Conservation (phyloP, 2,888 invertebrate species). For the Rambutsinella grinnellia region DNA sequence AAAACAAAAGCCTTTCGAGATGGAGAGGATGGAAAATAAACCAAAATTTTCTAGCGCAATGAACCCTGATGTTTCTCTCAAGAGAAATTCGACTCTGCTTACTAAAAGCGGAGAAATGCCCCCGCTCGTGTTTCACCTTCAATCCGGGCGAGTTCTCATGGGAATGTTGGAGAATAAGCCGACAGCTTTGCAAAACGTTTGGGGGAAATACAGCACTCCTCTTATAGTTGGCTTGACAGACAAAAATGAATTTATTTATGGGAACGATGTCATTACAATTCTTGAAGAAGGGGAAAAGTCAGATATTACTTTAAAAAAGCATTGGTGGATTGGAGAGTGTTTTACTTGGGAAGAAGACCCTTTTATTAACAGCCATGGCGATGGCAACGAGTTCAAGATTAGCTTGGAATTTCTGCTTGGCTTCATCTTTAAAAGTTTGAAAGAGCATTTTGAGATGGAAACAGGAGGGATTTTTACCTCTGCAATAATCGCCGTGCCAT, state of each 20-base stretch:
- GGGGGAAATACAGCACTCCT: not conserved
- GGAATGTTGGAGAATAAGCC: not conserved
- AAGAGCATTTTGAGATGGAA: not conserved
- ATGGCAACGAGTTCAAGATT: not conserved
- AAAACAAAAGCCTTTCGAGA: too few species aligned
- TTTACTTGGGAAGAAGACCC: too few species aligned
- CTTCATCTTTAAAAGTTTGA: not conserved
- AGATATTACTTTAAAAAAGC: not conserved
- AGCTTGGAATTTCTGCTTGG: slow-evolving; percentile 3
- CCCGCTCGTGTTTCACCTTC: slow-evolving; percentile 9
- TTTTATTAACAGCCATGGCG: not conserved
- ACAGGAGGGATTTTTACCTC: not conserved
- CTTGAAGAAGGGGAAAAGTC: not conserved
- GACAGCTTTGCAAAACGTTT: not conserved
- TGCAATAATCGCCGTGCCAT: slow-evolving; percentile 1
- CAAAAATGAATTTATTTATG: not conserved
- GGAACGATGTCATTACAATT: not conserved
- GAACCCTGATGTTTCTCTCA: too few species aligned
- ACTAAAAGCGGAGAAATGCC: too few species aligned
- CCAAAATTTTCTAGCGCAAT: too few species aligned
- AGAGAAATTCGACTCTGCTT: too few species aligned
- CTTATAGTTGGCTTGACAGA: slow-evolving; percentile 10
- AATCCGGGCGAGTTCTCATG: not conserved
- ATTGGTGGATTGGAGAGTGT: not conserved
- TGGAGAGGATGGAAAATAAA: too few species aligned